Percentiles rank a stretch among this genome's conserved stretches.
phyloP scores from a whole-genome alignment of 2,888 invertebrate genomes.

The Andrena haemorrhoa region DNA sequence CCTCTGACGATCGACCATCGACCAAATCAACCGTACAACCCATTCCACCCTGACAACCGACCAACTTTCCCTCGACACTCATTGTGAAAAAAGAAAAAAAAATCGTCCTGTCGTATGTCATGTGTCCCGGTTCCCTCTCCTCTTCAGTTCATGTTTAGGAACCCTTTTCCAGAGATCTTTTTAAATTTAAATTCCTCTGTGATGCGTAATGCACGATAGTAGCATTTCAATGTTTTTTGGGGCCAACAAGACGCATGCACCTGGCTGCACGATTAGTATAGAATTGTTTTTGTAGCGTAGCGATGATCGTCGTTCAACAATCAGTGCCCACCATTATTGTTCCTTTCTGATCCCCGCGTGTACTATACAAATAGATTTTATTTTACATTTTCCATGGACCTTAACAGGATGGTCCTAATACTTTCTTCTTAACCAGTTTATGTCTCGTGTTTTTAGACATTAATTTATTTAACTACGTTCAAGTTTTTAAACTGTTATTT shows the following conservation, averaged over 20 bases:
- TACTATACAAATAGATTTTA: background rate
- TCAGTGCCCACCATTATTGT: background rate
- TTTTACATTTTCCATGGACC: background rate
- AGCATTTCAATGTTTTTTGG: constrained; percentile 17
- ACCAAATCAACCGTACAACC: constrained; percentile 66
- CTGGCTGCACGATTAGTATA: constrained; percentile 25
- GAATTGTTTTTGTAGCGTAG: constrained; percentile 12
- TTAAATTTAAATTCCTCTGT: constrained; percentile 18
- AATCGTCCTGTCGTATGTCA: constrained; percentile 9
- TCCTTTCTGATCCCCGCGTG: background rate
- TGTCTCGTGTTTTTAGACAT: background rate
- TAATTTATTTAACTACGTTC: background rate
- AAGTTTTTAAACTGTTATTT: background rate
- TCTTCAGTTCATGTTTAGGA: constrained; percentile 13
- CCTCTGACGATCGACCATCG: constrained; percentile 77
- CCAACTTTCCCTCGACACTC: constrained; percentile 55
- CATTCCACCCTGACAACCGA: constrained; percentile 36
- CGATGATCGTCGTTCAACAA: background rate
- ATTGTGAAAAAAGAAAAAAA: constrained; percentile 10
- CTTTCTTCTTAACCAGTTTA: background rate
- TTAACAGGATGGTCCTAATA: background rate
- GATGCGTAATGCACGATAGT: constrained; percentile 47
- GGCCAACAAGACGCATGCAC: constrained; percentile 34
- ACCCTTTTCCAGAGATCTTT: constrained; percentile 33
- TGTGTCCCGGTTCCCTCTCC: constrained; percentile 17